Conservation (phyloP, 2,113 vertebrate genomes). For the human region DNA sequence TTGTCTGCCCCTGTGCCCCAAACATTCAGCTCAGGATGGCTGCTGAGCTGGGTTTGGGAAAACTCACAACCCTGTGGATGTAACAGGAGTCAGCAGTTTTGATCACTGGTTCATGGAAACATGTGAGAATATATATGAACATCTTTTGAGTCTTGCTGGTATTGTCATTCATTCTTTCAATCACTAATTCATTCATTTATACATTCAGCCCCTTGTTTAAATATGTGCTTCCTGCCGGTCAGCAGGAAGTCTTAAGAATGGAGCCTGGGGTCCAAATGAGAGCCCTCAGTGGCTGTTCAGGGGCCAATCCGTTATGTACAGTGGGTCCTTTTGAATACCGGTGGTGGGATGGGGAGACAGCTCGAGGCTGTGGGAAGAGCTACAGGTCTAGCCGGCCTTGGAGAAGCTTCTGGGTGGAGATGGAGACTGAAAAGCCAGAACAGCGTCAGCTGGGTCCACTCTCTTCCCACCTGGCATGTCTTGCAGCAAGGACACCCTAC, state of each 20-base stretch:
- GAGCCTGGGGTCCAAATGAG: background rate
- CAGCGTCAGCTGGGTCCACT: background rate
- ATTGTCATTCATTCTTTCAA: background rate
- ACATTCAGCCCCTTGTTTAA: background rate
- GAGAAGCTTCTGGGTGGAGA: background rate
- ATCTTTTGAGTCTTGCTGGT: background rate
- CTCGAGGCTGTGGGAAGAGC: background rate
- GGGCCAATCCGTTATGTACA: background rate
- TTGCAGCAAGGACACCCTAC: no score
- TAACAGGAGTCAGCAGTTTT: background rate
- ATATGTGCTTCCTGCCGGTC: background rate
- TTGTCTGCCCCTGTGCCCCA: background rate
- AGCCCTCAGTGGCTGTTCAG: rapidly evolving
- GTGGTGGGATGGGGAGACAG: background rate
- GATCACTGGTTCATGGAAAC: background rate
- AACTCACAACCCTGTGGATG: background rate
- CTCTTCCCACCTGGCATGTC: rapidly evolving
- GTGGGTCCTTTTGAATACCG: rapidly evolving
- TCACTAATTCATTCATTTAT: background rate
- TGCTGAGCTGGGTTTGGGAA: background rate
- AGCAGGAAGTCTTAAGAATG: background rate
- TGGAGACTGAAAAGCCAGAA: background rate
- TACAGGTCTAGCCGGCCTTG: rapidly evolving
- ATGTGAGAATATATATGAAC: rapidly evolving
- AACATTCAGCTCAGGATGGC: no score